These are phyloP conservation scores for Leptobrachium leishanense DNA, from an alignment of 2,113 vertebrate species.

Conservation along the genomic window DNA sequence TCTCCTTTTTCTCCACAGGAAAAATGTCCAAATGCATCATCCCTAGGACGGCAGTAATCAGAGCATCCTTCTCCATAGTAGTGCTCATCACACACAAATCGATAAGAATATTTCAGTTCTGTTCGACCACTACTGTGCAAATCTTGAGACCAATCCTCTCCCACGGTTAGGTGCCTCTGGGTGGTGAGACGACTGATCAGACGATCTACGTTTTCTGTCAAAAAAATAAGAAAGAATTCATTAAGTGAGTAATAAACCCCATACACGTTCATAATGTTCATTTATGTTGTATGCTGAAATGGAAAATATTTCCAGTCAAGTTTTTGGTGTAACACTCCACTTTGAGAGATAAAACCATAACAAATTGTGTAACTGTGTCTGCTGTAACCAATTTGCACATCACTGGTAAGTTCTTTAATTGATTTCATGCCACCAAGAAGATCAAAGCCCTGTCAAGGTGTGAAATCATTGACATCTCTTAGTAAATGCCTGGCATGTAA, in stretches of 20 bases:
- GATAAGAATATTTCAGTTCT: conserved; percentile 94
- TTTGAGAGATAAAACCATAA: not conserved
- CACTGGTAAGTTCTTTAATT: not conserved
- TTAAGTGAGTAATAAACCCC: not conserved
- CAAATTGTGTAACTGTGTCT: not conserved
- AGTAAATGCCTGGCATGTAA: not conserved
- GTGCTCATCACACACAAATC: conserved; percentile 92
- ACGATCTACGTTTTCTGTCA: conserved; percentile 86
- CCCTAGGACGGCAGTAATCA: conserved; percentile 91
- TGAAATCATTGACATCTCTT: not conserved
- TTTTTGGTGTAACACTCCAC: not conserved
- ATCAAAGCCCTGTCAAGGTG: not conserved
- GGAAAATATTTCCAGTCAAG: not conserved
- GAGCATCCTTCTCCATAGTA: conserved; percentile 97
- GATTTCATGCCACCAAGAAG: not conserved
- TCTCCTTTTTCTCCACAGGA: conserved; percentile 93
- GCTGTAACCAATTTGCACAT: not conserved
- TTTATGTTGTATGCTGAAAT: not conserved
- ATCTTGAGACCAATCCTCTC: conserved; percentile 95
- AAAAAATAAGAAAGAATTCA: conserved; percentile 10
- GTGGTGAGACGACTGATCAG: conserved; percentile 93
- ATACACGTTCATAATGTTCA: not conserved
- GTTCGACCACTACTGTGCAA: conserved; percentile 84
- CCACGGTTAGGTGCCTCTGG: conserved; percentile 90
- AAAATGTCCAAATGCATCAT: conserved; percentile 96